Evolutionary conservation across 2,888 invertebrate genomes (phyloP).

Genomic region (Protophormia terraenovae): DNA sequence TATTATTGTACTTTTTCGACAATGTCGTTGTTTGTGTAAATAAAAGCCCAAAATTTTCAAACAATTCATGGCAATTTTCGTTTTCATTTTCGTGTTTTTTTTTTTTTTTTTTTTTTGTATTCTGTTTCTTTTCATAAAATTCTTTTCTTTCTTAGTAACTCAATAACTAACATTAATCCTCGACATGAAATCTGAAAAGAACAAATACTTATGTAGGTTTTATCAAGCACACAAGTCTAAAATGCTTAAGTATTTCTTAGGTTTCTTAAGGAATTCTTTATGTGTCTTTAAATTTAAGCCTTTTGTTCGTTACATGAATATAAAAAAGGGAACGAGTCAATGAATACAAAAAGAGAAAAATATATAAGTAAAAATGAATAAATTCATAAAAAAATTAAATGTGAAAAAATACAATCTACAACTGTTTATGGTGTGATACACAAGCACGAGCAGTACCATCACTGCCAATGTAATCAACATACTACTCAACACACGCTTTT

Average conservation of each 20-base stretch:
- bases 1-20: background rate
- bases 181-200: constrained; percentile 28
- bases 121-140: background rate
- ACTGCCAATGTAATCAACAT: constrained; percentile 9
- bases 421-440: constrained; percentile 1
- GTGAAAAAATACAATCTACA: background rate
- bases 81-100: background rate
- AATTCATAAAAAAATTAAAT: background rate
- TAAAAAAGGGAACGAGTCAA: background rate
- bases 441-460: background rate
- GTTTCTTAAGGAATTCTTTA: constrained; percentile 55
- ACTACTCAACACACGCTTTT: background rate
- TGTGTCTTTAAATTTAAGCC: constrained; percentile 55
- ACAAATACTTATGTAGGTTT: constrained; percentile 37
- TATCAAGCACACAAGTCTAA: constrained; percentile 31
- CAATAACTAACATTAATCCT: constrained; percentile 51
- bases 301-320: constrained; percentile 17
- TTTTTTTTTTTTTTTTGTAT: background rate
- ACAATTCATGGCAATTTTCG: constrained; percentile 20
- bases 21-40: constrained; percentile 12
- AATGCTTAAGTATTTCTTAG: constrained; percentile 57
- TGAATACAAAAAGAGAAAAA: background rate
- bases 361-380: background rate
- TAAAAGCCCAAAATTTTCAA: constrained; percentile 34
- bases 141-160: constrained; percentile 13